Percentiles rank a stretch among this genome's conserved stretches.
Conservation (phyloP, 2,888 invertebrate species). For the Cataglyphis livida region DNA sequence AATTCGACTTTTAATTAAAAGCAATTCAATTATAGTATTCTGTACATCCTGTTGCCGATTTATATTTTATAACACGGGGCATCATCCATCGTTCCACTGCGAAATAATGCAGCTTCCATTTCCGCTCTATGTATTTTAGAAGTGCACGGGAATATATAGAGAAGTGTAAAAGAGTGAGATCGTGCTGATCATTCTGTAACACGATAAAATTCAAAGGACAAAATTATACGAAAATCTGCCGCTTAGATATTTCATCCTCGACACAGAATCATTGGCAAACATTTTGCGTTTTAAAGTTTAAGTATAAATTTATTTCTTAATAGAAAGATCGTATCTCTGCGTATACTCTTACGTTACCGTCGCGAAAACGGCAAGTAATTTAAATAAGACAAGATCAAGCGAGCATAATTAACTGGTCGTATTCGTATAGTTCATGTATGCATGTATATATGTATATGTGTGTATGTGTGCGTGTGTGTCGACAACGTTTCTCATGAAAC, state of each 20-base stretch:
- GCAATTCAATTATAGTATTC: slow-evolving; percentile 77
- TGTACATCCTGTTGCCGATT: slow-evolving; percentile 53
- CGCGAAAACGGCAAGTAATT: not conserved
- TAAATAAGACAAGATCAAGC: slow-evolving; percentile 52
- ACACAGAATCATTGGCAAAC: not conserved
- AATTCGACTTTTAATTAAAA: slow-evolving; percentile 81
- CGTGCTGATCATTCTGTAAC: slow-evolving; percentile 17
- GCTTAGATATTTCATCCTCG: not conserved
- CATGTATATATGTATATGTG: not conserved
- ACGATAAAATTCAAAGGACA: slow-evolving; percentile 18
- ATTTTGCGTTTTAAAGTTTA: not conserved
- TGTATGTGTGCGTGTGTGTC: not conserved
- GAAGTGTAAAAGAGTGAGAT: slow-evolving; percentile 39
- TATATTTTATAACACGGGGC: slow-evolving; percentile 26
- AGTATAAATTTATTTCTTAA: not conserved
- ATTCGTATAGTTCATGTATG: slow-evolving; percentile 2
- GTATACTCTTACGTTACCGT: not conserved
- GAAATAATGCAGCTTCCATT: slow-evolving; percentile 70
- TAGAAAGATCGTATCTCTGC: not conserved
- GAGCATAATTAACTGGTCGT: slow-evolving; percentile 76
- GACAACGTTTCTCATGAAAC: slow-evolving; percentile 66
- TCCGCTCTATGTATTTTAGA: slow-evolving; percentile 31
- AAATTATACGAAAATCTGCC: not conserved
- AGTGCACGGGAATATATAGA: slow-evolving; percentile 7
- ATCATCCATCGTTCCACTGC: slow-evolving; percentile 60